These are phyloP conservation scores for Sebastes nivosus DNA, from an alignment of 2,797 vertebrate genomes.

Conservation along the genomic window DNA sequence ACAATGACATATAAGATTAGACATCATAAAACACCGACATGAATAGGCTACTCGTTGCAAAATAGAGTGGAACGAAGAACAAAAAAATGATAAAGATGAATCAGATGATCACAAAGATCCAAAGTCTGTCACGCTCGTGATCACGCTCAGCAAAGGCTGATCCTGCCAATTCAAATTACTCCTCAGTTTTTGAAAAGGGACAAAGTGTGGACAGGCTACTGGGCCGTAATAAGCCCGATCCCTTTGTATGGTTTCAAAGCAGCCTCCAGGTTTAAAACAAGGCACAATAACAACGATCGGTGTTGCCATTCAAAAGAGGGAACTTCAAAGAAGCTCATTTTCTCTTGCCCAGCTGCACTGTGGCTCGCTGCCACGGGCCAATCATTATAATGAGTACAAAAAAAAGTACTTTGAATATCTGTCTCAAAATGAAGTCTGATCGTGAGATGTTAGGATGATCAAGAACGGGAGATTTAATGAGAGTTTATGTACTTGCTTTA, in stretches of 20 bases:
- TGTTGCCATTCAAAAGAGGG: conserved; percentile 60
- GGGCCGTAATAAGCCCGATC: conserved; percentile 45
- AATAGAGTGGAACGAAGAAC: not conserved
- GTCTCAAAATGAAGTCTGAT: conserved; percentile 7
- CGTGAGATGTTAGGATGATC: conserved; percentile 4
- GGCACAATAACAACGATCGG: conserved; percentile 45
- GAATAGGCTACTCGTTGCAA: not conserved
- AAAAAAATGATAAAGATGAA: conserved; percentile 37
- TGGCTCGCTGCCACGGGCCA: conserved; percentile 58
- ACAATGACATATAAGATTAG: not conserved
- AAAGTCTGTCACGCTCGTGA: not conserved
- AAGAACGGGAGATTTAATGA: conserved; percentile 16
- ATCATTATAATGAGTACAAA: conserved; percentile 66
- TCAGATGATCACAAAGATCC: conserved; percentile 16
- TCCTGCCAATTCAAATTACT: conserved; percentile 25
- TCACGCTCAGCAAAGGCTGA: conserved; percentile 13
- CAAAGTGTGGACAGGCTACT: conserved; percentile 6
- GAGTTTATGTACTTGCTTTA: not conserved
- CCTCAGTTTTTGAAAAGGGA: conserved; percentile 14
- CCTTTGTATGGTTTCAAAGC: conserved; percentile 60
- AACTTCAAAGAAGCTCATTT: conserved; percentile 73
- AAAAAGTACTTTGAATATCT: conserved; percentile 22
- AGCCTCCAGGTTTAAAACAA: conserved; percentile 55
- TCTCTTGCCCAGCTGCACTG: conserved; percentile 60
- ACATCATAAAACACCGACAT: not conserved